phyloP scores from a whole-genome alignment of 35 echinoderm and acorn worm species.

The Hemicentrotus pulcherrimus region DNA sequence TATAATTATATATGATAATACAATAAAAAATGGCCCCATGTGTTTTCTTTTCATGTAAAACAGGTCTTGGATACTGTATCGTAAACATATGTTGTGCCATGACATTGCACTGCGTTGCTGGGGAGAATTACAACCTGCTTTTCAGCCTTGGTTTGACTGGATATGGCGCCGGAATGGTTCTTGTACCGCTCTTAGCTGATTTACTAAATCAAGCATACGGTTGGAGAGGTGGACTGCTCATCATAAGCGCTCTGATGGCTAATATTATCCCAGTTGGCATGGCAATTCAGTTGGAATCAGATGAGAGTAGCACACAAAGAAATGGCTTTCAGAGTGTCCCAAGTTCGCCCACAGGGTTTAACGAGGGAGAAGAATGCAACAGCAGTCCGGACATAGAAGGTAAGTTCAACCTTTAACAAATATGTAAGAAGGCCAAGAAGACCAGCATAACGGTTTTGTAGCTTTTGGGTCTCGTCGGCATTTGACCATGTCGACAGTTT shows the following conservation, averaged over 20 bases:
- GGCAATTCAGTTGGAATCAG: neutral
- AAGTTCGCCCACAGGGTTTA: neutral
- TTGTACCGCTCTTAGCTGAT: neutral
- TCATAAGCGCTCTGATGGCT: neutral
- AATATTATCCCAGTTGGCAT: neutral
- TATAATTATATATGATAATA: too few relatives aligned
- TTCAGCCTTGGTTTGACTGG: neutral
- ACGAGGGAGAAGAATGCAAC: too few relatives aligned
- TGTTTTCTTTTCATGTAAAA: too few relatives aligned
- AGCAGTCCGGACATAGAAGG: too few relatives aligned
- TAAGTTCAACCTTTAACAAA: too few relatives aligned
- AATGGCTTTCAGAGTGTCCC: neutral
- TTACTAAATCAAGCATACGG: neutral
- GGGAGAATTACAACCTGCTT: neutral
- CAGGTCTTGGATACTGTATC: too few relatives aligned
- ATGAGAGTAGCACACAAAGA: neutral
- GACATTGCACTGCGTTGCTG: neutral
- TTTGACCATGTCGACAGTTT: too few relatives aligned
- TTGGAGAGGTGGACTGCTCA: constrained; percentile 19
- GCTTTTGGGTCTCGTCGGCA: too few relatives aligned
- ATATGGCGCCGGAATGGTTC: neutral
- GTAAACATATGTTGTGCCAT: too few relatives aligned
- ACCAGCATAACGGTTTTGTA: too few relatives aligned
- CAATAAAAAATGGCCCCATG: too few relatives aligned
- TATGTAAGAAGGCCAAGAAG: too few relatives aligned